Percentiles rank a stretch among this genome's conserved stretches.
Conservation (phyloP, 2,113 vertebrate genomes). For the Ictidomys tridecemlineatus region DNA sequence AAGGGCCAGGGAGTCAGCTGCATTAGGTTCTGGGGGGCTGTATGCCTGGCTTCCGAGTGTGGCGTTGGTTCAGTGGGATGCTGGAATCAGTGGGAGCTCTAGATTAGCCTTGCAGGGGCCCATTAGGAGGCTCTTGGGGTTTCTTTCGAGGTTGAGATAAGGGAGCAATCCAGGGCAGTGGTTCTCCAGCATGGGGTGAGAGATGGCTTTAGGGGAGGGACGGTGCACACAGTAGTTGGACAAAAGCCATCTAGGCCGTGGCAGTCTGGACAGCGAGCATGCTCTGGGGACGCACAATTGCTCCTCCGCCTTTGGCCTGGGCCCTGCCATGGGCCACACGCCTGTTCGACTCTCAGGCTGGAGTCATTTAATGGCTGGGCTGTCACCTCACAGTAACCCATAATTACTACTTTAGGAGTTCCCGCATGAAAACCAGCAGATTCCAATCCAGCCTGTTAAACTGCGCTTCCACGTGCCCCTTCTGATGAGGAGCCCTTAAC, state of each 20-base stretch:
- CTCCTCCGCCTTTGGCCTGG: neutral
- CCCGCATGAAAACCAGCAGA: constrained; percentile 68
- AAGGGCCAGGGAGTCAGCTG: neutral
- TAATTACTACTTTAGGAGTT: constrained; percentile 75
- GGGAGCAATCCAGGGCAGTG: rapidly evolving
- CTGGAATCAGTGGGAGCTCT: neutral
- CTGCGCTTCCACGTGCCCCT: constrained; percentile 79
- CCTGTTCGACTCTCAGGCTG: constrained; percentile 48
- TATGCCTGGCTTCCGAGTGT: neutral
- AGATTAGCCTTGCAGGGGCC: no score
- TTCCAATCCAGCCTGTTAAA: constrained; percentile 77
- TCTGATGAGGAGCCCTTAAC: constrained; percentile 71
- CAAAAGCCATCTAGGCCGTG: neutral
- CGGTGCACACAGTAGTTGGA: neutral
- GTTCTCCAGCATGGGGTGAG: neutral
- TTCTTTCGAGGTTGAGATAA: neutral
- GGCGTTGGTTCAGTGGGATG: neutral
- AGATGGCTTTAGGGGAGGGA: neutral
- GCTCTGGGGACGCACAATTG: neutral
- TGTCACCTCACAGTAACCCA: constrained; percentile 76
- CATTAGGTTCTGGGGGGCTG: rapidly evolving
- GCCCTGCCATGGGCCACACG: neutral
- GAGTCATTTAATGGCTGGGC: constrained; percentile 60
- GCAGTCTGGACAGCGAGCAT: neutral
- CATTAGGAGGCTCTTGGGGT: neutral